These are phyloP conservation scores for Scopus umbretta DNA, from an alignment of 2,113 vertebrate species.

Conservation along the genomic window DNA sequence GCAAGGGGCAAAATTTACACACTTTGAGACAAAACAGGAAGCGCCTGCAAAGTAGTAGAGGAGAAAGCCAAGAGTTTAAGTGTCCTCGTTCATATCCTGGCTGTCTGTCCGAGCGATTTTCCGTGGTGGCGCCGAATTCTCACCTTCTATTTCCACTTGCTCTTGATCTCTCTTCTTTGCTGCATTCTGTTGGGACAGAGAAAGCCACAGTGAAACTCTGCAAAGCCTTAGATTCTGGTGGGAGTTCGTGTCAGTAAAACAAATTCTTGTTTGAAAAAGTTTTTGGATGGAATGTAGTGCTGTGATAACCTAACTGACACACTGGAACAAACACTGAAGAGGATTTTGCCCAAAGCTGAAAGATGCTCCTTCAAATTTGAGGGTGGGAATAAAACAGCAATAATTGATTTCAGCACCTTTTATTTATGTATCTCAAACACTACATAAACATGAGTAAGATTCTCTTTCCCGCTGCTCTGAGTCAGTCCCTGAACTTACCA, in stretches of 20 bases:
- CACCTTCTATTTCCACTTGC: conserved; percentile 81
- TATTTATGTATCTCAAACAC: neutral
- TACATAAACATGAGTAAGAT: neutral
- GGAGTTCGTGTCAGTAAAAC: accelerated
- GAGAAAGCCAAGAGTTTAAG: conserved; percentile 70
- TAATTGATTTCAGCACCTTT: neutral
- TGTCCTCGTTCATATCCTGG: conserved; percentile 98
- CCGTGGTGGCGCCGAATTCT: conserved; percentile 89
- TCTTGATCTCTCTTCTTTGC: conserved; percentile 92
- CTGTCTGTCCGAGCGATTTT: conserved; percentile 97
- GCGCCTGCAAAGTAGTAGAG: conserved; percentile 2
- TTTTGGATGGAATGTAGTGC: neutral
- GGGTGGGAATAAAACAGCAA: neutral
- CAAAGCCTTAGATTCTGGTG: neutral
- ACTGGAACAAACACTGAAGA: neutral
- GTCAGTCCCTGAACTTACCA: neutral
- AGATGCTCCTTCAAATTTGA: neutral
- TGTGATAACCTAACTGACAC: neutral
- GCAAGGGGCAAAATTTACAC: conserved; percentile 36
- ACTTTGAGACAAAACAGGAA: conserved; percentile 46
- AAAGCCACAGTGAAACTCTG: neutral
- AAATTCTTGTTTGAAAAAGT: no score
- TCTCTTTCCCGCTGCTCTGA: neutral
- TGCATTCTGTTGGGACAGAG: conserved; percentile 75
- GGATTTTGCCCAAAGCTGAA: neutral